Percentiles rank a stretch among this genome's conserved stretches.
phyloP scores from a whole-genome alignment of 2,888 invertebrate species.

The Netelia inedita region DNA sequence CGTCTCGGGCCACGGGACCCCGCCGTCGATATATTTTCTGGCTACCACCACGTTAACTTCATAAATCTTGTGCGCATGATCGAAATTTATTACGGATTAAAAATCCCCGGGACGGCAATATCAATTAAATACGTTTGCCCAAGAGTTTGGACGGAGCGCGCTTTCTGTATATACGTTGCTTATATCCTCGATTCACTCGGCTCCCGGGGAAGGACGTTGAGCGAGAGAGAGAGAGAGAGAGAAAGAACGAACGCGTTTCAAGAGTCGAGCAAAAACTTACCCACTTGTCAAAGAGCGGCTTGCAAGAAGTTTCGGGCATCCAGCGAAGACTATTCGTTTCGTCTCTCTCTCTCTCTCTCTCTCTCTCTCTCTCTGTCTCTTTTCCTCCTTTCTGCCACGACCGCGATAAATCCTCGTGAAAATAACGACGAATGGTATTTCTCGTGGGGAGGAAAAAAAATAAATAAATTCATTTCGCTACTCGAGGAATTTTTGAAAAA shows the following conservation, averaged over 20 bases:
- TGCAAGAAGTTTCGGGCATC: slow-evolving; percentile 66
- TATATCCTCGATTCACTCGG: slow-evolving; percentile 39
- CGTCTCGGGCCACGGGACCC: background rate
- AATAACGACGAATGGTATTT: slow-evolving; percentile 57
- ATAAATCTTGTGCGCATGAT: slow-evolving; percentile 81
- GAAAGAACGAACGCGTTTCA: slow-evolving; percentile 33
- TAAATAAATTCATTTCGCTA: slow-evolving; percentile 54
- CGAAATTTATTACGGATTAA: slow-evolving; percentile 82
- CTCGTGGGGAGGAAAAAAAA: slow-evolving; percentile 4
- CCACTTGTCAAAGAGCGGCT: slow-evolving; percentile 73
- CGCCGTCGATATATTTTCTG: slow-evolving; percentile 51
- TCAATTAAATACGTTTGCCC: slow-evolving; percentile 79
- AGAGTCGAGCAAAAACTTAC: slow-evolving; percentile 68
- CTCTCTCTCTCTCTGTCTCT: slow-evolving; percentile 23
- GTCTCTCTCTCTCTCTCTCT: slow-evolving; percentile 29
- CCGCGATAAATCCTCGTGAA: slow-evolving; percentile 64
- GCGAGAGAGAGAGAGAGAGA: slow-evolving; percentile 11
- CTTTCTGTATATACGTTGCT: slow-evolving; percentile 61
- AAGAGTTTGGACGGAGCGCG: slow-evolving; percentile 31
- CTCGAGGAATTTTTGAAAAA: slow-evolving; percentile 9
- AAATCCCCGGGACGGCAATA: slow-evolving; percentile 77
- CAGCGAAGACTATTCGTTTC: slow-evolving; percentile 20
- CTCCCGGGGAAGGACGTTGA: background rate
- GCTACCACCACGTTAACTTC: slow-evolving; percentile 73
- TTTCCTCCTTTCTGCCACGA: background rate